Conservation (phyloP, 2,113 vertebrate genomes). For the Poeciliopsis retropinna region DNA sequence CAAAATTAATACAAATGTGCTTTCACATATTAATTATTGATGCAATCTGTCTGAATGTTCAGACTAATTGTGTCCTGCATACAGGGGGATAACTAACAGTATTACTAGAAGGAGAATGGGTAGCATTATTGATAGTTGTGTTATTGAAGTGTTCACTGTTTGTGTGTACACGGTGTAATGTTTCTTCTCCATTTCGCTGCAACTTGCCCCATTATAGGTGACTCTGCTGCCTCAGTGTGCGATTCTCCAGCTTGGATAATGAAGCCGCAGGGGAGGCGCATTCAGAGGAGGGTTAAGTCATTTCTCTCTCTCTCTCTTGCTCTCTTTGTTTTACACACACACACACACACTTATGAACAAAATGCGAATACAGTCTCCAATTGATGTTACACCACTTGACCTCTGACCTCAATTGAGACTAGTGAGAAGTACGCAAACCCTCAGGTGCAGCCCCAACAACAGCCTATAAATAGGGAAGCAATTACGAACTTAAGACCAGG, state of each 20-base stretch:
- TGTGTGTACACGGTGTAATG: constrained; percentile 25
- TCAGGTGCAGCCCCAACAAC: constrained; percentile 32
- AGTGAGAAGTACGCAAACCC: constrained; percentile 51
- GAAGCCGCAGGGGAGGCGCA: constrained; percentile 70
- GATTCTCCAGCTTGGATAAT: constrained; percentile 70
- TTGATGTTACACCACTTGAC: constrained; percentile 68
- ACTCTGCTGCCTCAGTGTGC: constrained; percentile 63
- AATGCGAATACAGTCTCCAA: constrained; percentile 22
- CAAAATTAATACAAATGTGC: no score
- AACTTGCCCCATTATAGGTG: constrained; percentile 70
- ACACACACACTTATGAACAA: not conserved
- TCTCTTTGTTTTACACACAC: not conserved
- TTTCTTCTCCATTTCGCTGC: constrained; percentile 52
- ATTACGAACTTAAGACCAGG: constrained; percentile 53
- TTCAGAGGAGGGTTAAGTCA: constrained; percentile 65
- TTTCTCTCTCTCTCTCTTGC: constrained; percentile 27
- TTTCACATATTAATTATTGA: not conserved
- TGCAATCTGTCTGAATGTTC: not conserved
- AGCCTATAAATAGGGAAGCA: constrained; percentile 70
- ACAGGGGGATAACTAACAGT: constrained; percentile 3
- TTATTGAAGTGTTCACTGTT: constrained; percentile 16
- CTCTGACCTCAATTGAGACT: constrained; percentile 56
- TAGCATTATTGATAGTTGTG: constrained; percentile 12
- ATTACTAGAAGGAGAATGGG: not conserved
- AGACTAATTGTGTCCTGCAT: not conserved